phyloP scores from a whole-genome alignment of 2,888 invertebrate species.

The Pseudococcus viburni region DNA sequence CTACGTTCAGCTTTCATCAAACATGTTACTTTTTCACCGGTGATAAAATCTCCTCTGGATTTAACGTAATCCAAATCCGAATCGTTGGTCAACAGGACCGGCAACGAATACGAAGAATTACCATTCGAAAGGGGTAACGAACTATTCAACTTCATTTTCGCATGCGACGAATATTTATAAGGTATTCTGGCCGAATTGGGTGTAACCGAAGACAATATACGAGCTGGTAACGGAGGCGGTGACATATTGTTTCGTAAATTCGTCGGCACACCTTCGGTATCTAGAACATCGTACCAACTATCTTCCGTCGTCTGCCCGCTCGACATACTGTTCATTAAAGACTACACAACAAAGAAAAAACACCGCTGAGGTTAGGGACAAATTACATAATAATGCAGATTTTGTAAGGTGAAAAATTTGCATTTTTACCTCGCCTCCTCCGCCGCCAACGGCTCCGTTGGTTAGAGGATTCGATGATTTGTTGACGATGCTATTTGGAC shows the following conservation, averaged over 20 bases:
- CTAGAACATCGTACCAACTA: slow-evolving; percentile 76
- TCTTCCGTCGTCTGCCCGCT: slow-evolving; percentile 78
- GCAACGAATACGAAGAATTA: slow-evolving; percentile 67
- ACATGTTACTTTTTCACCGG: slow-evolving; percentile 73
- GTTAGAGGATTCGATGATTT: slow-evolving; percentile 29
- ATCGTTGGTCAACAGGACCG: slow-evolving; percentile 53
- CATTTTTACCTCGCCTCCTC: slow-evolving; percentile 51
- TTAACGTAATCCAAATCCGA: slow-evolving; percentile 56
- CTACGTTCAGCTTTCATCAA: slow-evolving; percentile 71
- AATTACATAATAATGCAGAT: background rate
- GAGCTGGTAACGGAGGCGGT: slow-evolving; percentile 74
- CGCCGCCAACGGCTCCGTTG: background rate
- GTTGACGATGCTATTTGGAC: background rate
- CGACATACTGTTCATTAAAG: slow-evolving; percentile 77
- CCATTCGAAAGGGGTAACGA: slow-evolving; percentile 71
- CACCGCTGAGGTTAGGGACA: background rate
- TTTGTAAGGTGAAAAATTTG: background rate
- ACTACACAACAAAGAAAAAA: slow-evolving; percentile 71
- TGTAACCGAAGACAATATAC: slow-evolving; percentile 69
- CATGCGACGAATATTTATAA: slow-evolving; percentile 69
- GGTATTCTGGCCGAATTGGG: slow-evolving; percentile 63
- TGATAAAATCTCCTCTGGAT: slow-evolving; percentile 66
- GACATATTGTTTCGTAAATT: slow-evolving; percentile 67
- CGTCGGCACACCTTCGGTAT: slow-evolving; percentile 71
- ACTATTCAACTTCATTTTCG: slow-evolving; percentile 71